Conservation (phyloP, 1,140 invertebrate genomes). For the Cydia splendana region DNA sequence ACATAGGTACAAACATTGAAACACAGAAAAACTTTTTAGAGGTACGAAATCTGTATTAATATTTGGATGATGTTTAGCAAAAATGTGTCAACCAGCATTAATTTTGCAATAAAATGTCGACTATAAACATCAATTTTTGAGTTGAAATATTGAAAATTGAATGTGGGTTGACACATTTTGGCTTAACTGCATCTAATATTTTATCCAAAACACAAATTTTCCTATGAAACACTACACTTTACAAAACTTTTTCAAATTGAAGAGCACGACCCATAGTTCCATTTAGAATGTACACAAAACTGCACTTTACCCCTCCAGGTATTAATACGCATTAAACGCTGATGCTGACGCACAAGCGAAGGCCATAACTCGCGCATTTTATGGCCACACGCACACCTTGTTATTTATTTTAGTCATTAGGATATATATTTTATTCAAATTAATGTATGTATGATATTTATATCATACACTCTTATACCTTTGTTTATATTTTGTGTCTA, state of each 20-base stretch:
- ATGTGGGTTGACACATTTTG: too few species aligned
- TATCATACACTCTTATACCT: background rate
- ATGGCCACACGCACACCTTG: constrained; percentile 40
- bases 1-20: too few species aligned
- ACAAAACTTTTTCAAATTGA: background rate
- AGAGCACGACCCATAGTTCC: background rate
- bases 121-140: too few species aligned
- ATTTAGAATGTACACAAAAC: constrained; percentile 10
- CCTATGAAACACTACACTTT: background rate
- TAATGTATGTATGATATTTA: background rate
- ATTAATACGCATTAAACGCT: constrained; percentile 1
- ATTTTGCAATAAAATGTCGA: too few species aligned
- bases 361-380: constrained; percentile 41
- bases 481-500: too few species aligned
- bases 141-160: too few species aligned
- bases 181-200: too few species aligned
- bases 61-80: too few species aligned
- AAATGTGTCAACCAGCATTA: too few species aligned
- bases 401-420: constrained; percentile 9
- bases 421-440: background rate
- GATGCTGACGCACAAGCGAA: constrained; percentile 34
- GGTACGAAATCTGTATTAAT: too few species aligned
- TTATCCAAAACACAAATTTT: too few species aligned
- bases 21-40: too few species aligned
- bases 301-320: constrained; percentile 22